Percentiles rank a stretch among this genome's conserved stretches.
phyloP scores from a whole-genome alignment of 92 coral and sea anemone species.

The Muricea muricata region DNA sequence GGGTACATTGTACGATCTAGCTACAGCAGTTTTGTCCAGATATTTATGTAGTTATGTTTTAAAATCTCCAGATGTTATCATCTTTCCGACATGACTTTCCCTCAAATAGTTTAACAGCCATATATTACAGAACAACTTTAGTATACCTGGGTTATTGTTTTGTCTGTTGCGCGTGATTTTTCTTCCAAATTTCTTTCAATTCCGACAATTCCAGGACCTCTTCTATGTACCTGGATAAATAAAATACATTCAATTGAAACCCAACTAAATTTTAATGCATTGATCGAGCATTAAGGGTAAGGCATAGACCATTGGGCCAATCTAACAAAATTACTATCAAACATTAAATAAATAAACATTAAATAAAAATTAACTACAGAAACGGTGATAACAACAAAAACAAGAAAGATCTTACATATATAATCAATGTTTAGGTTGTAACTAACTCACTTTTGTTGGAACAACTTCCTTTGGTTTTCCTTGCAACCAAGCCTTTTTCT shows the following conservation, averaged over 20 bases:
- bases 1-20: no score
- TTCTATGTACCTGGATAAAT: constrained; percentile 51
- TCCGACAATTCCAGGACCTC: constrained; percentile 95
- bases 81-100: background rate
- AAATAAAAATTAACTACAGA: no score
- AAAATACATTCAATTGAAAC: background rate
- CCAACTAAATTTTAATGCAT: no score
- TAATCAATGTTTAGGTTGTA: background rate
- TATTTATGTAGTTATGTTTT: no score
- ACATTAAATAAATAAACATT: no score
- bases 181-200: constrained; percentile 91
- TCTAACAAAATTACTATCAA: no score
- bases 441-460: constrained; percentile 8
- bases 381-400: no score
- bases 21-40: no score
- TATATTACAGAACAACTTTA: background rate
- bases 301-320: no score
- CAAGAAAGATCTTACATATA: no score
- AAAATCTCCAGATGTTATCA: no score
- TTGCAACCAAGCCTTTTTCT: constrained; percentile 80
- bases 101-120: background rate
- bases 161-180: constrained; percentile 84
- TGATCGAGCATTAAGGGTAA: no score
- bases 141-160: constrained; percentile 77
- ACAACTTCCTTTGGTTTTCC: constrained; percentile 11